These are phyloP conservation scores for Drosophila tani DNA, from an alignment of 1,140 invertebrate genomes.

Conservation along the genomic window DNA sequence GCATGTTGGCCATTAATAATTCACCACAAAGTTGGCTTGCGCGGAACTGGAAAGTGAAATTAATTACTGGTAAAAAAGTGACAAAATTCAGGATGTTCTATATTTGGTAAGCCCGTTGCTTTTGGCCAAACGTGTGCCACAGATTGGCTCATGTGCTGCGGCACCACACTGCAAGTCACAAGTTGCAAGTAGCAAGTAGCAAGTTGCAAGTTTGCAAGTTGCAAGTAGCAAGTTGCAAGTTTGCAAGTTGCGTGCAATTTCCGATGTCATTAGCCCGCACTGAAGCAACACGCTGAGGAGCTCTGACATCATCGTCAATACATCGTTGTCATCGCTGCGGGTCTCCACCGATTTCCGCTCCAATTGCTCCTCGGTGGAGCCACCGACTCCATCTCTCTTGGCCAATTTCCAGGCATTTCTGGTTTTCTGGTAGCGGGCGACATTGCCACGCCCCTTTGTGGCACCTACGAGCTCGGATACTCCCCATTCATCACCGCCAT, in stretches of 20 bases:
- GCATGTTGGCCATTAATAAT: not conserved
- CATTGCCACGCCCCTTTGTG: constrained; percentile 24
- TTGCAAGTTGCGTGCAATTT: constrained; percentile 60
- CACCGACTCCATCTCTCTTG: constrained; percentile 17
- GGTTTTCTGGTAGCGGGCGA: constrained; percentile 27
- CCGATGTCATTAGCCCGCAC: constrained; percentile 62
- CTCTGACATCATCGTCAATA: constrained; percentile 49
- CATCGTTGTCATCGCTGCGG: constrained; percentile 7
- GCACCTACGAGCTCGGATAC: not conserved
- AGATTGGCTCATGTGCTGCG: not conserved
- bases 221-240: constrained; percentile 3
- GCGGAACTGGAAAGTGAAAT: not conserved
- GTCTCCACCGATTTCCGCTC: constrained; percentile 61
- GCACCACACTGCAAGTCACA: not conserved
- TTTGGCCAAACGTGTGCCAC: not conserved
- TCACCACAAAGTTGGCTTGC: not conserved
- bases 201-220: no score
- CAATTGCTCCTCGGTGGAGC: constrained; percentile 42
- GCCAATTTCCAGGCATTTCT: constrained; percentile 13
- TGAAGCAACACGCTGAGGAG: constrained; percentile 27
- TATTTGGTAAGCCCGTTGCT: not conserved
- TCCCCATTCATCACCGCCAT: constrained; percentile 15
- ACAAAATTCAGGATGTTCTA: not conserved
- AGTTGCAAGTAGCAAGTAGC: constrained; percentile 25
- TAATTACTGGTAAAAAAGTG: not conserved